A percentile compares a stretch with the other conserved stretches of the same genome.
Evolutionary conservation across 2,113 vertebrate genomes (phyloP).

Genomic region (Aegithalos caudatus): DNA sequence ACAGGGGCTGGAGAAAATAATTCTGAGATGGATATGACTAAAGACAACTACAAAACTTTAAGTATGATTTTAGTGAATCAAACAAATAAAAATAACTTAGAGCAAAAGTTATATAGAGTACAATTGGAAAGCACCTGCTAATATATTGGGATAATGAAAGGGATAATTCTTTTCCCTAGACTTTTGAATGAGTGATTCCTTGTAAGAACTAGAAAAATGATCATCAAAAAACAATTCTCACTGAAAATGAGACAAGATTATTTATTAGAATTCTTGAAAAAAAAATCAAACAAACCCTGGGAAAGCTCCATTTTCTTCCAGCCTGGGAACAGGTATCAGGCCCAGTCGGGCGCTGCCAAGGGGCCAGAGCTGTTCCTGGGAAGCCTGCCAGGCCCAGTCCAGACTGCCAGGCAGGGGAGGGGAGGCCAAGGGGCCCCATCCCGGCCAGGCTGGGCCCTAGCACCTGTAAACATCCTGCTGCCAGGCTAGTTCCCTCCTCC

Average conservation of each 20-base stretch:
- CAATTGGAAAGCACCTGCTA: not conserved
- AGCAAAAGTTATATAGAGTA: not conserved
- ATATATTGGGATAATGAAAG: not conserved
- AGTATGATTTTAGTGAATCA: not conserved
- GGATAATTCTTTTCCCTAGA: not conserved
- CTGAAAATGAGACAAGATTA: not conserved
- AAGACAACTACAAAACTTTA: not conserved
- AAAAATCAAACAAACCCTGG: not conserved
- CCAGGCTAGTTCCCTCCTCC: too few relatives aligned
- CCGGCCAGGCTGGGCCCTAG: too few relatives aligned
- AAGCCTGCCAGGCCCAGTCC: rapidly evolving
- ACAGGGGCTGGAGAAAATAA: not conserved
- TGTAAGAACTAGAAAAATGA: not conserved
- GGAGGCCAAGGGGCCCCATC: too few relatives aligned
- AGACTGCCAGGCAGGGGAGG: too few relatives aligned
- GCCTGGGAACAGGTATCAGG: not conserved
- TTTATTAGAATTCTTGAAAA: not conserved
- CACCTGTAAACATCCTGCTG: not conserved
- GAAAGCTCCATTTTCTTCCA: not conserved
- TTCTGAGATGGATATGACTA: not conserved
- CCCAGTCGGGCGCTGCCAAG: too few relatives aligned
- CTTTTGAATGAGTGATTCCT: not conserved
- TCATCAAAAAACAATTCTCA: not conserved
- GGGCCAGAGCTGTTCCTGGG: not conserved
- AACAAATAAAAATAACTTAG: not conserved